Conservation (phyloP, 2,113 vertebrate genomes). For the Platysternon megacephalum region DNA sequence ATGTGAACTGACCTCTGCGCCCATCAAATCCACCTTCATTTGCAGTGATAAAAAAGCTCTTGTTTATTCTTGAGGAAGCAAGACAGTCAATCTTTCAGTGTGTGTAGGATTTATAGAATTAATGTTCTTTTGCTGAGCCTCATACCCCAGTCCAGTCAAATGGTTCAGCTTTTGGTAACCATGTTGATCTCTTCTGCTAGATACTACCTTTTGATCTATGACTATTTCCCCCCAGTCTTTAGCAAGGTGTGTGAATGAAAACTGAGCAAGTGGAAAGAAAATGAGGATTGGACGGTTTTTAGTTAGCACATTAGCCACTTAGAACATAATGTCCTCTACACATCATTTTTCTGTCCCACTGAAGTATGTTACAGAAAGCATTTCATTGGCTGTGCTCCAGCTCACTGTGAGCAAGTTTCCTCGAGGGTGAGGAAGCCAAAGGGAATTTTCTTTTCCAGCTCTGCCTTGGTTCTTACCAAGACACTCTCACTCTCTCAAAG, state of each 20-base stretch:
- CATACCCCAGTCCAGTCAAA: not conserved
- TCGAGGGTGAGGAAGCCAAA: constrained; percentile 31
- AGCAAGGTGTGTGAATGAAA: not conserved
- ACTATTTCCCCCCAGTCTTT: not conserved
- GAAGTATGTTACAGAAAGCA: not conserved
- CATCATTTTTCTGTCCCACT: not conserved
- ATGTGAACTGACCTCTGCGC: constrained; percentile 28
- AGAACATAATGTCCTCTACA: not conserved
- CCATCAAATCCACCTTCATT: constrained; percentile 32
- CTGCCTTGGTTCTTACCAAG: constrained; percentile 51
- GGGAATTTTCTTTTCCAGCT: constrained; percentile 41
- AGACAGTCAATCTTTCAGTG: not conserved
- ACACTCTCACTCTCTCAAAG: constrained; percentile 24
- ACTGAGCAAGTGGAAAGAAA: not conserved
- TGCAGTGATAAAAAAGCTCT: constrained; percentile 3
- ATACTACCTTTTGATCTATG: not conserved
- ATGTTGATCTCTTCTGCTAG: not conserved
- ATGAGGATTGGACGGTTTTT: accelerated
- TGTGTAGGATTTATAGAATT: constrained; percentile 48
- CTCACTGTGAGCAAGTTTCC: not conserved
- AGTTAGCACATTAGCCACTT: accelerated
- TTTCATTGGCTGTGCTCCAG: constrained; percentile 10
- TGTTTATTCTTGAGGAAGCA: not conserved
- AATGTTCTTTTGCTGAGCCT: constrained; percentile 44
- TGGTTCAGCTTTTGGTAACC: not conserved